These are phyloP conservation scores for Lacerta agilis DNA, from an alignment of 2,797 vertebrate species.

Conservation along the genomic window DNA sequence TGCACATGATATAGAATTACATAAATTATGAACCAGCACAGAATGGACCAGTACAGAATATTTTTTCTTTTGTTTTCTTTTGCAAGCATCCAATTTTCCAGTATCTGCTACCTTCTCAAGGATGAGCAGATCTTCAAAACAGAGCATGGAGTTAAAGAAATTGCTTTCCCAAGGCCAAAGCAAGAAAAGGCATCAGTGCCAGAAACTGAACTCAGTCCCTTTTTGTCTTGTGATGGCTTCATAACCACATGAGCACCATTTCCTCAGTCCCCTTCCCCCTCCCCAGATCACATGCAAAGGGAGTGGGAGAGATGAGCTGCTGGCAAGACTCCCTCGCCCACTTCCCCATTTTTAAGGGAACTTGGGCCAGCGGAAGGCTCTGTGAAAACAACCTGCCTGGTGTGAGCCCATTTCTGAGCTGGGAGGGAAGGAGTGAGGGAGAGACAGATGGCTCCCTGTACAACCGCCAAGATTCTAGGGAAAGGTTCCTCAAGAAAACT, in stretches of 20 bases:
- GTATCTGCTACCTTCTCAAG: neutral
- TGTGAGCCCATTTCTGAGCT: slow-evolving; percentile 27
- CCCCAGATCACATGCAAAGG: neutral
- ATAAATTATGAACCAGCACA: slow-evolving; percentile 5
- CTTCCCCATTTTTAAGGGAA: neutral
- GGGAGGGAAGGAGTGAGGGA: neutral
- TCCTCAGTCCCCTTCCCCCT: neutral
- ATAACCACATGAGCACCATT: neutral
- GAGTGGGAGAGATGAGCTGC: neutral
- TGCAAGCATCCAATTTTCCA: neutral
- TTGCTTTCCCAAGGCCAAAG: neutral
- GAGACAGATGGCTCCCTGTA: slow-evolving; percentile 36
- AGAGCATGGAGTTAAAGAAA: slow-evolving; percentile 27
- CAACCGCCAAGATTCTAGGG: slow-evolving; percentile 10
- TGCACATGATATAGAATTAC: neutral
- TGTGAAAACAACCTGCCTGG: slow-evolving; percentile 29
- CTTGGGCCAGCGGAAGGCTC: slow-evolving; percentile 10
- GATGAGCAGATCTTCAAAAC: neutral
- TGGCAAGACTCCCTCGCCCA: neutral
- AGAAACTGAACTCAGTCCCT: slow-evolving; percentile 6
- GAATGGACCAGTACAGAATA: neutral
- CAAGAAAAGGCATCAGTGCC: slow-evolving; percentile 1
- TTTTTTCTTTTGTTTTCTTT: neutral
- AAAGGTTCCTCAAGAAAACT: slow-evolving; percentile 40
- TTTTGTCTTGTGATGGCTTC: slow-evolving; percentile 11